A percentile compares a stretch with the other conserved stretches of the same genome.
These are phyloP conservation scores for Talpa occidentalis DNA, from an alignment of 2,113 vertebrate genomes.

Conservation along the genomic window DNA sequence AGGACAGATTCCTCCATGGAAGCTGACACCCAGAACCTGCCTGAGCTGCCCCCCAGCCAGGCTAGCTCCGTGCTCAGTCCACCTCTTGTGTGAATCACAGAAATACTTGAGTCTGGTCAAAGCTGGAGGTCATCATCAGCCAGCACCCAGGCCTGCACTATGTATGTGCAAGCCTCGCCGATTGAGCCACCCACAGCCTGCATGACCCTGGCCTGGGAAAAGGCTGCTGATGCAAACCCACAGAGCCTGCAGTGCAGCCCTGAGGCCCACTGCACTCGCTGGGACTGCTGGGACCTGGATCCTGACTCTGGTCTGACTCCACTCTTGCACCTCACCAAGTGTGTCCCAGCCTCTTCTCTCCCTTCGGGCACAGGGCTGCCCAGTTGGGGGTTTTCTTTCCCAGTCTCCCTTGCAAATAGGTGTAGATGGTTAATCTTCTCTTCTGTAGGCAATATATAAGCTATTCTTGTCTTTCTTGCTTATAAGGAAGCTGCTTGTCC, in stretches of 20 bases:
- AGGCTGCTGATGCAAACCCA: not conserved
- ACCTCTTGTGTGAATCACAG: not conserved
- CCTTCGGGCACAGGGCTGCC: not conserved
- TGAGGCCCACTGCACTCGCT: not conserved
- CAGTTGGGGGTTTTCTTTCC: not conserved
- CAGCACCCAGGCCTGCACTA: not conserved
- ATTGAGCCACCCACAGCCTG: not conserved
- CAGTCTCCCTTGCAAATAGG: not conserved
- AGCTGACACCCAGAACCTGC: not conserved
- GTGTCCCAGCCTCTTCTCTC: not conserved
- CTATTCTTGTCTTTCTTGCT: not conserved
- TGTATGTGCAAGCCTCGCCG: not conserved
- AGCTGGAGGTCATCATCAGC: not conserved
- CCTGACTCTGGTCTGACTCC: not conserved
- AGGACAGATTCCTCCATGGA: not conserved
- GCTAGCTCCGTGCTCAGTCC: not conserved
- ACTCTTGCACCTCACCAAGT: not conserved
- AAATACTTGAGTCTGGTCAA: not conserved
- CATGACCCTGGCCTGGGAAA: not conserved
- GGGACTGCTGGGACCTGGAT: not conserved
- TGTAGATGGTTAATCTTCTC: not conserved
- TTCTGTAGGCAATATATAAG: not conserved
- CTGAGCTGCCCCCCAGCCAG: slow-evolving; percentile 18
- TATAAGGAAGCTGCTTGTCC: not conserved
- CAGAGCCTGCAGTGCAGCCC: not conserved